These are phyloP conservation scores for Orius insidiosus DNA, from an alignment of 1,140 invertebrate genomes.

Conservation along the genomic window DNA sequence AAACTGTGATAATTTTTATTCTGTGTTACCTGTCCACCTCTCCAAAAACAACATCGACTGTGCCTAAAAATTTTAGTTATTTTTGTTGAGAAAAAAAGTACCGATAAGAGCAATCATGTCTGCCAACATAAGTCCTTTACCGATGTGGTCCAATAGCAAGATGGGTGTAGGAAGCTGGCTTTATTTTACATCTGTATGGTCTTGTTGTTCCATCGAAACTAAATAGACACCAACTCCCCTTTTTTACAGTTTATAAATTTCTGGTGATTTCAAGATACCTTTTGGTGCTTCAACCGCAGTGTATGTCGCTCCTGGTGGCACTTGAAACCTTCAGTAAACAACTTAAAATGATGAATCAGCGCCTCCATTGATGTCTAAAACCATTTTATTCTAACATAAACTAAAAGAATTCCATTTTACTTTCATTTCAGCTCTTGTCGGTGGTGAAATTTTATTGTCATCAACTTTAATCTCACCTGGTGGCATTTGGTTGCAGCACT, in stretches of 20 bases:
- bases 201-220: constrained; percentile 64
- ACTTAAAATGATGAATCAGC: constrained; percentile 95
- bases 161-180: constrained; percentile 57
- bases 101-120: constrained; percentile 68
- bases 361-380: constrained; percentile 74
- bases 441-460: constrained; percentile 82
- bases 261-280: too few relatives aligned
- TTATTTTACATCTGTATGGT: constrained; percentile 67
- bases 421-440: constrained; percentile 83
- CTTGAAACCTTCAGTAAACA: constrained; percentile 36
- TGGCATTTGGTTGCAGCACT: constrained; percentile 97
- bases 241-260: too few relatives aligned
- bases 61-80: too few relatives aligned
- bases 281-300: constrained; percentile 10
- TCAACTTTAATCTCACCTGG: constrained; percentile 82
- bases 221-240: constrained; percentile 80
- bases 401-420: constrained; percentile 26
- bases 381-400: neutral
- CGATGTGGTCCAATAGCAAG: constrained; percentile 43
- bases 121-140: constrained; percentile 43
- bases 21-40: too few relatives aligned
- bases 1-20: too few relatives aligned
- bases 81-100: too few relatives aligned
- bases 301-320: constrained; percentile 5
- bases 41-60: too few relatives aligned